Base-by-base conservation (phyloP, 2,113 vertebrate species). In the Microcebus lehilahytsara region DNA sequence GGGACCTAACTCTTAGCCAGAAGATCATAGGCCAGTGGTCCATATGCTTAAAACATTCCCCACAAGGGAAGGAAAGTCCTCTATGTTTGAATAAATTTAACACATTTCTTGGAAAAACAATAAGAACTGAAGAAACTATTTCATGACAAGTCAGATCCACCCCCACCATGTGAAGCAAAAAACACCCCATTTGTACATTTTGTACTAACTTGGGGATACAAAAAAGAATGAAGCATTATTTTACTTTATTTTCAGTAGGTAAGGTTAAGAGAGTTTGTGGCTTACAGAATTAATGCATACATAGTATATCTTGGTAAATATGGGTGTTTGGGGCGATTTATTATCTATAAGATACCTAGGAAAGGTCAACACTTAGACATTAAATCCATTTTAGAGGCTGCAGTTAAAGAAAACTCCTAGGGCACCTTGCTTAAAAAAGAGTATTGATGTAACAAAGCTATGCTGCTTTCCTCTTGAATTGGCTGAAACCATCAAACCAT, bases 391-490 rank as follows among this genome's bases (percentile, higher is more conserved):
- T 79, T 71, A 46, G 85, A 86, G 34, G n/a, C 10, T 95, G 20
- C 2, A 89, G 16, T 96, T 87, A 96, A 97, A 96, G 74, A 91
- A 96, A 78, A 12, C 74, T 58, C 62, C 89, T 71, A 42, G 94
- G 88, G 81, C 56, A 77, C n/a, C 22, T 67, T 8, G 91, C 5
- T 97, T 37, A 5, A n/a, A 95, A 67, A 11, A 94, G 23, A n/a
- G 53, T 78, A 79, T 72, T n/a, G 87, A 1, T 78, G 71, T 67
- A 64, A 79, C 42, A 97, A 49, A 90, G 58, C 7, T 72, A n/a
- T 17, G 85, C 83, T 93, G 40, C 81, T 92, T 96, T 96, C 91
- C 51, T 93, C 77, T 67, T 95, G 96, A 60, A 30, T 49, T 88
- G n/a, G 17, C 40, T 69, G 46, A 96, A 92, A 62, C 25, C 71